Evolutionary conservation across 1,140 invertebrate genomes (phyloP).

Genomic region (Papilio helenus): DNA sequence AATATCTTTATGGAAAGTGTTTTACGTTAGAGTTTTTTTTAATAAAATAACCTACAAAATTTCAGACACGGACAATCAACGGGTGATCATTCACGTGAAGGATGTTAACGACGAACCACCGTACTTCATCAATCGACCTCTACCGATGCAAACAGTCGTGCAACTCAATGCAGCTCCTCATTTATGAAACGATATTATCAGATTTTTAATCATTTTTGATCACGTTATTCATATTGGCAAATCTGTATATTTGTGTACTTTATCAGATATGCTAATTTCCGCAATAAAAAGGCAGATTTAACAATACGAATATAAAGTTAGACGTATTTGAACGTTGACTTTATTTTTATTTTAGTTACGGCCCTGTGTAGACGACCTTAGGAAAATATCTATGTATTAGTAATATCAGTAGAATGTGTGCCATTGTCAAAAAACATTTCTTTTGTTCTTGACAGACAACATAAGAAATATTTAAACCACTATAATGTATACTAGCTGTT

Average conservation of each 20-base stretch:
- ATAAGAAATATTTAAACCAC: not conserved
- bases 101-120: conserved; percentile 98
- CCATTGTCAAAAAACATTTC: not conserved
- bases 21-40: not conserved
- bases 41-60: conserved; percentile 46
- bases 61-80: conserved; percentile 96
- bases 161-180: conserved; percentile 96
- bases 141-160: conserved; percentile 98
- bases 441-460: not conserved
- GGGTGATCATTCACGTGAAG: conserved; percentile 96
- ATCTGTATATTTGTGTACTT: too few species aligned
- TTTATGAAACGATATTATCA: too few species aligned
- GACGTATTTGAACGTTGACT: not conserved
- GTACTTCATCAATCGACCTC: conserved; percentile 96
- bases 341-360: not conserved
- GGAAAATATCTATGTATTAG: not conserved
- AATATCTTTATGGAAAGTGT: not conserved
- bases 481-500: not conserved
- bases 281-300: too few species aligned
- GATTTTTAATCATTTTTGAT: too few species aligned
- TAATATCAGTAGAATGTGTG: not conserved
- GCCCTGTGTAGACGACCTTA: not conserved
- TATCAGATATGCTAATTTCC: too few species aligned
- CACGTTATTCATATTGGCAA: too few species aligned
- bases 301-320: not conserved